These are phyloP conservation scores for Pterophyllum scalare DNA, from an alignment of 2,113 vertebrate genomes.

Conservation along the genomic window DNA sequence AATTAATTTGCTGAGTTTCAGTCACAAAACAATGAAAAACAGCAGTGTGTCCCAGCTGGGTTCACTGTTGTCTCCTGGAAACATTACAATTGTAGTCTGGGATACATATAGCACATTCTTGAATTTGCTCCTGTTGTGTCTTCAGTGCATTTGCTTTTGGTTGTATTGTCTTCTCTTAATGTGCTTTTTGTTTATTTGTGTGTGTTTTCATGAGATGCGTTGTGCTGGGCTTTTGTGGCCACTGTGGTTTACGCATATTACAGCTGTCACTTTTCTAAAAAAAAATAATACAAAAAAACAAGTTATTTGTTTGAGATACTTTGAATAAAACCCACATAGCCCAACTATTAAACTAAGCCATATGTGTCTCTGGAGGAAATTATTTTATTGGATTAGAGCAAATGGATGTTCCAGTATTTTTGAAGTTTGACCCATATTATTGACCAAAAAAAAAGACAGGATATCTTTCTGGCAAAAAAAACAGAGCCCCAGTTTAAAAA, in stretches of 20 bases:
- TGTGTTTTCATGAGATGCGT: background rate
- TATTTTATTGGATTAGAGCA: background rate
- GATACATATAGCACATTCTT: background rate
- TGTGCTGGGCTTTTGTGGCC: background rate
- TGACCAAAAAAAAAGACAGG: fast-evolving
- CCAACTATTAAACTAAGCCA: constrained; percentile 3
- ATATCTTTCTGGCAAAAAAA: too few species aligned
- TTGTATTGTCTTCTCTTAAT: background rate
- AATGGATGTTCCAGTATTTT: background rate
- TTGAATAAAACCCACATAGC: background rate
- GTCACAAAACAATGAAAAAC: background rate
- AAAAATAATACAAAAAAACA: background rate
- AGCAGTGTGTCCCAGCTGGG: background rate
- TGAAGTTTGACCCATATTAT: background rate
- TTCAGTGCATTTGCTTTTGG: background rate
- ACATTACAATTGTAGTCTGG: background rate
- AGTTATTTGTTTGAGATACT: background rate
- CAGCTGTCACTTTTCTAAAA: background rate
- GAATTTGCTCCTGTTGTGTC: background rate
- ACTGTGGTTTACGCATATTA: background rate
- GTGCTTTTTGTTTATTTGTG: background rate
- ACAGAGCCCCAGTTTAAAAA: background rate
- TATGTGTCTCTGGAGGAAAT: background rate
- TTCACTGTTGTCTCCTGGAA: background rate
- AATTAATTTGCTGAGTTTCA: background rate